Base-by-base conservation (phyloP, 2,888 invertebrate genomes). In the Tinea semifulvella region DNA sequence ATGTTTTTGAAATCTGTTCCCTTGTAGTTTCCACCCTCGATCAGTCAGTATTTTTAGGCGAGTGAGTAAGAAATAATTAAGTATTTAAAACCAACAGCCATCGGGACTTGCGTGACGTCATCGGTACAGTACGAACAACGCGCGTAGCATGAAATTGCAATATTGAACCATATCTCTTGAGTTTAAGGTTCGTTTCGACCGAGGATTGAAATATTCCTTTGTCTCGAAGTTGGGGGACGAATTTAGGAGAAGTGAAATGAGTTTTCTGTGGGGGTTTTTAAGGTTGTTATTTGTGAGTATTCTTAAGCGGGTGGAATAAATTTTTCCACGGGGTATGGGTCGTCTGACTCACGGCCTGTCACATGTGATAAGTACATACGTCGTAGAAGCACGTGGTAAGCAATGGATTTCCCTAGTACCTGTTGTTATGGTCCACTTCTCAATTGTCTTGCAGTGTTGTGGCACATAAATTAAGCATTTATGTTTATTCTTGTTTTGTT, bases 311-410 rank as follows among this genome's bases (percentile, higher is more conserved):
- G 77, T 77, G 79, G 75, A 79, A 80, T 80, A 80, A 79, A 80
- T 80, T 80, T n/a, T 79, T 79, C 66, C 63, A 77, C 75, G 77
- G 79, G 69, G 79, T 65, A 79, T 79, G 77, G 77, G 77, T 79
- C 68, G 76, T 74, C 74, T 79, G 79, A 80, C 66, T 79, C 79
- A 80, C 74, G 66, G 55, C 61, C 67, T 58, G 40, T 26, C 68
- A 72, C 71, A 77, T 76, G 77, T 74, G 71, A 73, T 73, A 76
- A 76, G 74, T 77, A 77, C 71, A 69, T 68, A 74, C 77, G 76
- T 79, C 77, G 79, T 68, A 65, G 60, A 77, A 79, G 72, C 80
- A 80, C 80, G 80, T 80, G 80, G 79, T 70, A 55, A 67, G 63
- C 61, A 62, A 65, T 71, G n/a, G n/a, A n/a, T n/a, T n/a, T n/a